A percentile compares a stretch with the other conserved stretches of the same genome.
These are phyloP conservation scores for Apogon hyalosoma DNA, from an alignment of 2,797 vertebrate genomes.

Conservation along the genomic window DNA sequence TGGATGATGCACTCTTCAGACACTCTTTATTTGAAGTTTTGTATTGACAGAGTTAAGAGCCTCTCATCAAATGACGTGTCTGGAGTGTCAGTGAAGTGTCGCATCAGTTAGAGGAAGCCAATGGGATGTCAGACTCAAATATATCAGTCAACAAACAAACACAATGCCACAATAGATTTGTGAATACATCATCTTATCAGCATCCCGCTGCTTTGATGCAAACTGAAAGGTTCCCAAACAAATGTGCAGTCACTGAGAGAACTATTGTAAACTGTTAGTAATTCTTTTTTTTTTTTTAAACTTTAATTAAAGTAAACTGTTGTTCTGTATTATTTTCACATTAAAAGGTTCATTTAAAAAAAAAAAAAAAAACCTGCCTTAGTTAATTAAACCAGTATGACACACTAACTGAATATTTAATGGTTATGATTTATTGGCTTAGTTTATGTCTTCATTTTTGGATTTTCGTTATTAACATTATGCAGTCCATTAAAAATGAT, in stretches of 20 bases:
- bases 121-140: conserved; percentile 14
- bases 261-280: too few species aligned
- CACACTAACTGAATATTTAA: too few species aligned
- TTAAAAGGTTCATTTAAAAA: too few species aligned
- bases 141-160: conserved; percentile 27
- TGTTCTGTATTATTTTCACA: too few species aligned
- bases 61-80: conserved; percentile 34
- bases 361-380: too few species aligned
- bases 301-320: too few species aligned
- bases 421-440: too few species aligned
- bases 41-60: conserved; percentile 38
- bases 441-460: too few species aligned
- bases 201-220: neutral
- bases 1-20: conserved; percentile 21
- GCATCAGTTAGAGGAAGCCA: conserved; percentile 34
- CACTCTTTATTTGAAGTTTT: conserved; percentile 27
- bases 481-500: too few species aligned
- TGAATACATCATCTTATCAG: conserved; percentile 8
- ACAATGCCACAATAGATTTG: neutral
- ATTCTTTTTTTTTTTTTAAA: too few species aligned
- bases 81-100: conserved; percentile 26
- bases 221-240: neutral
- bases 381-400: too few species aligned
- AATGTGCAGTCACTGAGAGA: neutral
- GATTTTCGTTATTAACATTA: too few species aligned